phyloP scores from a whole-genome alignment of 2,888 invertebrate genomes.

The Adelphocoris suturalis region DNA sequence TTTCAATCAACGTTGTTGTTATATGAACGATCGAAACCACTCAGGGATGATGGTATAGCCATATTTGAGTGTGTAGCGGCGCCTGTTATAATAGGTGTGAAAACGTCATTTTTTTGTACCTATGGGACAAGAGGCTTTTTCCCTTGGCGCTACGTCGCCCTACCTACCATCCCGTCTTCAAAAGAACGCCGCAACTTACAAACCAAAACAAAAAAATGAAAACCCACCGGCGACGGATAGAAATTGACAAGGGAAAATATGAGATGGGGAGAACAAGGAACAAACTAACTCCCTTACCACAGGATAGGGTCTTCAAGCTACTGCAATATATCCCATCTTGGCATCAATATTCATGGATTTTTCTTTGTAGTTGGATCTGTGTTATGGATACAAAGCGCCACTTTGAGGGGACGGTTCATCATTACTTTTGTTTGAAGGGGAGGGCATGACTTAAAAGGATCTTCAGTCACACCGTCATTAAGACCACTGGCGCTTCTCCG shows the following conservation, averaged over 20 bases:
- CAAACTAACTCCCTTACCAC: not conserved
- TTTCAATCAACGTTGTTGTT: not conserved
- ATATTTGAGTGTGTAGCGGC: not conserved
- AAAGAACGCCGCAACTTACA: not conserved
- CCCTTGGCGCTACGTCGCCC: not conserved
- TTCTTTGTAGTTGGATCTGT: not conserved
- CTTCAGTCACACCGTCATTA: slow-evolving; percentile 35
- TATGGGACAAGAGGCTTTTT: not conserved
- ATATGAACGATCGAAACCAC: not conserved
- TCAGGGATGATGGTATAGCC: not conserved
- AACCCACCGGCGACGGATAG: not conserved
- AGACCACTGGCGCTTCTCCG: not conserved
- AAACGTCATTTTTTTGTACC: not conserved
- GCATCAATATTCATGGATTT: slow-evolving; percentile 27
- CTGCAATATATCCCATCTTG: not conserved
- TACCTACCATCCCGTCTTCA: not conserved
- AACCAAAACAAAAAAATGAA: not conserved
- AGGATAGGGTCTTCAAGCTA: slow-evolving; percentile 10
- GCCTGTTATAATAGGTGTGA: slow-evolving; percentile 14
- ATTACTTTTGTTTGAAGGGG: slow-evolving; percentile 16
- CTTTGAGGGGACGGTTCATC: slow-evolving; percentile 1
- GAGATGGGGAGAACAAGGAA: slow-evolving; percentile 5
- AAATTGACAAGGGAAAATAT: slow-evolving; percentile 35
- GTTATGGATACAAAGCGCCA: slow-evolving; percentile 36
- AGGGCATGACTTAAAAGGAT: slow-evolving; percentile 29